These are phyloP conservation scores for Dendrocincla tyrannina DNA, from an alignment of 2,797 vertebrate genomes.

Conservation along the genomic window DNA sequence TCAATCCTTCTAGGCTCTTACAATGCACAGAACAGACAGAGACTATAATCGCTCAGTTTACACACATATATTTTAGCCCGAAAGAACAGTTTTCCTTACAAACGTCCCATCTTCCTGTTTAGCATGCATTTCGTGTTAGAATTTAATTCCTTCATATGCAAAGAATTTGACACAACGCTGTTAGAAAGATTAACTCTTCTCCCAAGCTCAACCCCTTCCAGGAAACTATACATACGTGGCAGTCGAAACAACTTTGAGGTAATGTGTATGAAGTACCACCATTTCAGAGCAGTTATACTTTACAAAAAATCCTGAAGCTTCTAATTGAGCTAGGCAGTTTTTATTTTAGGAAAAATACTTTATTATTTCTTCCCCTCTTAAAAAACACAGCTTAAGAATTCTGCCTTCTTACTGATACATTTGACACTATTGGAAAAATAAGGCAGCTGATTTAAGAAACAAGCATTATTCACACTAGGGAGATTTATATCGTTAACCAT, in stretches of 20 bases:
- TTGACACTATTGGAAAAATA: conserved; percentile 67
- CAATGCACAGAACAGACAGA: neutral
- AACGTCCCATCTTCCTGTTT: neutral
- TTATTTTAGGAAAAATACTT: neutral
- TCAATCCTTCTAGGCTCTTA: neutral
- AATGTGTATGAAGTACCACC: neutral
- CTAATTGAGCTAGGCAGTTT: conserved; percentile 15
- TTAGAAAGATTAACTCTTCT: neutral
- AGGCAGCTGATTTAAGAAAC: conserved; percentile 61
- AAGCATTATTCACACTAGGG: conserved; percentile 52
- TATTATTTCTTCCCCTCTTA: neutral
- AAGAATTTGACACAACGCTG: neutral
- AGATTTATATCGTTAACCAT: conserved; percentile 56
- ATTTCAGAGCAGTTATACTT: neutral
- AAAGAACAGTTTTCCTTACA: neutral
- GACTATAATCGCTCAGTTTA: neutral
- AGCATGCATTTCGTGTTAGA: neutral
- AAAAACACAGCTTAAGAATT: conserved; percentile 24
- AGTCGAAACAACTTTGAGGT: neutral
- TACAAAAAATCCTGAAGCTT: conserved; percentile 10
- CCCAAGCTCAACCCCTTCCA: neutral
- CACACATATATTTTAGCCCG: neutral
- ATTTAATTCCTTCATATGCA: conserved; percentile 22
- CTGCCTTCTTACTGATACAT: conserved; percentile 62
- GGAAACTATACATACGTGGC: neutral